phyloP scores from a whole-genome alignment of 2,888 invertebrate genomes.

The Malthinus seriepunctatus region DNA sequence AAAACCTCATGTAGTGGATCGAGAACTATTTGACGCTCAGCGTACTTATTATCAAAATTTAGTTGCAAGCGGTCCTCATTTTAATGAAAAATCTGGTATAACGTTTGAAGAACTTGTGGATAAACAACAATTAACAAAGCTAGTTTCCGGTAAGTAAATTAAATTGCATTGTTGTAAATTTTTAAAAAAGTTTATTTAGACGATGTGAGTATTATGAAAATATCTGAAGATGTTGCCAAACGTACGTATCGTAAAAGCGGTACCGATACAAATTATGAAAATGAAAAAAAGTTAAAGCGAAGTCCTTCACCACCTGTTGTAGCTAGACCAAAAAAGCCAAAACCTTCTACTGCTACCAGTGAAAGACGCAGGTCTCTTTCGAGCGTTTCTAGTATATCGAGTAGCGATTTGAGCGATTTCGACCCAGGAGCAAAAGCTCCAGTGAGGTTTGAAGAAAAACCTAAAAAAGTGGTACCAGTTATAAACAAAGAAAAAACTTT shows the following conservation, averaged over 20 bases:
- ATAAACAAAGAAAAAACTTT: slow-evolving; percentile 13
- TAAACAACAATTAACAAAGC: slow-evolving; percentile 49
- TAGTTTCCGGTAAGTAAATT: slow-evolving; percentile 38
- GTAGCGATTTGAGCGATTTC: slow-evolving; percentile 50
- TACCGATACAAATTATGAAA: slow-evolving; percentile 16
- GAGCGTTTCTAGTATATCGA: slow-evolving; percentile 59
- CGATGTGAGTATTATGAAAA: slow-evolving; percentile 16
- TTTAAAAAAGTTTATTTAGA: background rate
- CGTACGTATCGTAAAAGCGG: slow-evolving; percentile 34
- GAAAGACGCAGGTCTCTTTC: slow-evolving; percentile 56
- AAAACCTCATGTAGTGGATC: slow-evolving; percentile 67
- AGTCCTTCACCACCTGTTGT: slow-evolving; percentile 64
- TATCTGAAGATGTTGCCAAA: slow-evolving; percentile 29
- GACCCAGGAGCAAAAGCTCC: slow-evolving; percentile 25
- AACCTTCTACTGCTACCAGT: slow-evolving; percentile 32
- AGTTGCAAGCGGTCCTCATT: slow-evolving; percentile 70
- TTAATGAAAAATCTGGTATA: slow-evolving; percentile 61
- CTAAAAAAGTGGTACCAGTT: slow-evolving; percentile 14
- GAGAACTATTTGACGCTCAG: slow-evolving; percentile 69
- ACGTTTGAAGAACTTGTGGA: slow-evolving; percentile 60
- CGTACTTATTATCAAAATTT: slow-evolving; percentile 64
- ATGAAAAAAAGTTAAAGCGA: slow-evolving; percentile 32
- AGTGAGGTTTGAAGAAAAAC: background rate
- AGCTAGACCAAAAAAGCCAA: slow-evolving; percentile 51
- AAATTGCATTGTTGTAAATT: background rate